Conservation (phyloP, 2,797 vertebrate genomes). For the Vultur gryphus region DNA sequence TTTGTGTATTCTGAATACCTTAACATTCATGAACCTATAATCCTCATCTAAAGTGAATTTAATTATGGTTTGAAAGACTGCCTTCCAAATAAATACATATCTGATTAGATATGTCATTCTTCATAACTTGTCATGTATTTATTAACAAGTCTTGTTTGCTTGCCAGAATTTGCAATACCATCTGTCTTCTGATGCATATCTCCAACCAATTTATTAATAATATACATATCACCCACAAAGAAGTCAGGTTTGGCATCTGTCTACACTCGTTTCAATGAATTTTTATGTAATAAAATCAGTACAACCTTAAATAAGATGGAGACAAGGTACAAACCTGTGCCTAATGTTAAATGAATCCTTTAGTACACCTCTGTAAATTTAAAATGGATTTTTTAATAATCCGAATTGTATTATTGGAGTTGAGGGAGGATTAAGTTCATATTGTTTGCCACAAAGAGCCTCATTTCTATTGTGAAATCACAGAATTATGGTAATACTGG, state of each 20-base stretch:
- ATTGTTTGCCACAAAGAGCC: not conserved
- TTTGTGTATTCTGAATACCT: not conserved
- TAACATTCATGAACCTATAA: not conserved
- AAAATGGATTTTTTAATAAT: not conserved
- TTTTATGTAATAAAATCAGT: not conserved
- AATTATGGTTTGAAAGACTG: not conserved
- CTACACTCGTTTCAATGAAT: not conserved
- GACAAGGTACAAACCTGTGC: not conserved
- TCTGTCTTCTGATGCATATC: not conserved
- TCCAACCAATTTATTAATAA: not conserved
- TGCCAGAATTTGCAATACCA: not conserved
- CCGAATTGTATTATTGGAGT: not conserved
- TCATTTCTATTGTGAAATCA: not conserved
- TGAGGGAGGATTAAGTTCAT: not conserved
- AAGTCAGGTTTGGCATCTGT: not conserved
- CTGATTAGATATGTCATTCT: not conserved
- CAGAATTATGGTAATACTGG: not conserved
- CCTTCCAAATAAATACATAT: not conserved
- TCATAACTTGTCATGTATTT: not conserved
- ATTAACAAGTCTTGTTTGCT: not conserved
- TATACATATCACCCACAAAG: not conserved
- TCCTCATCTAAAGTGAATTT: not conserved
- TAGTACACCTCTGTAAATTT: not conserved
- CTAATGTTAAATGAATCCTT: not conserved
- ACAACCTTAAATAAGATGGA: not conserved